Percentiles rank a stretch among this genome's conserved stretches.
Conservation (phyloP, 30 jellyfish, hydroid and myxozoan genomes). For the Hydra vulgaris region DNA sequence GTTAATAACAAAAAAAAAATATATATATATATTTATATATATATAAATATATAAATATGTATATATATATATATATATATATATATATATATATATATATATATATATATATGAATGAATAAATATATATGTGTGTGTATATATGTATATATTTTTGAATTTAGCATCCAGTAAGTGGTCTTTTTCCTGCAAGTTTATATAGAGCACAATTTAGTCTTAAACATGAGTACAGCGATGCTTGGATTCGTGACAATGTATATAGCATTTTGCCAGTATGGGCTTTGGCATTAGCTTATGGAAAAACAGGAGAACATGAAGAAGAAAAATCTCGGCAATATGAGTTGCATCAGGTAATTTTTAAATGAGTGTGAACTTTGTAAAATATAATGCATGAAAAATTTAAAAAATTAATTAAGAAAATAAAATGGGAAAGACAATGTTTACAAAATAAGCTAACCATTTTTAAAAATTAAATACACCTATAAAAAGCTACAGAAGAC, state of each 20-base stretch:
- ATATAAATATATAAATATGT: too few relatives aligned
- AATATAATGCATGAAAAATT: not conserved
- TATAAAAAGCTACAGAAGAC: too few relatives aligned
- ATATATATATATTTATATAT: too few relatives aligned
- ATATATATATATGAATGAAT: too few relatives aligned
- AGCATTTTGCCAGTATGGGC: conserved; percentile 98
- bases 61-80: too few relatives aligned
- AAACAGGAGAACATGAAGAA: conserved; percentile 86
- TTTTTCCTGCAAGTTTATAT: conserved; percentile 91
- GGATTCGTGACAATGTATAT: conserved; percentile 99
- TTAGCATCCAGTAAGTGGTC: conserved; percentile 98
- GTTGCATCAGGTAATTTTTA: conserved; percentile 96
- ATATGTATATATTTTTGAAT: too few relatives aligned
- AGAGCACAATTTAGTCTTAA: conserved; percentile 55
- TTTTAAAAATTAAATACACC: too few relatives aligned
- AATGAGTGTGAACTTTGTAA: not conserved
- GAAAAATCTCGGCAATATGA: conserved; percentile 83
- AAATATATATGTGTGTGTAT: too few relatives aligned
- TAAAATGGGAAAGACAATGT: not conserved
- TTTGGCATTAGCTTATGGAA: conserved; percentile 79
- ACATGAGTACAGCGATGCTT: conserved; percentile 67
- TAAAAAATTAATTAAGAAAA: not conserved
- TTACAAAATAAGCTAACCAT: too few relatives aligned
- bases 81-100: too few relatives aligned
- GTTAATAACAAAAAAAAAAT: too few relatives aligned